Percentiles rank a stretch among this genome's conserved stretches.
Evolutionary conservation across 2,888 invertebrate genomes (phyloP).

Genomic region (Dryomyza anilis): DNA sequence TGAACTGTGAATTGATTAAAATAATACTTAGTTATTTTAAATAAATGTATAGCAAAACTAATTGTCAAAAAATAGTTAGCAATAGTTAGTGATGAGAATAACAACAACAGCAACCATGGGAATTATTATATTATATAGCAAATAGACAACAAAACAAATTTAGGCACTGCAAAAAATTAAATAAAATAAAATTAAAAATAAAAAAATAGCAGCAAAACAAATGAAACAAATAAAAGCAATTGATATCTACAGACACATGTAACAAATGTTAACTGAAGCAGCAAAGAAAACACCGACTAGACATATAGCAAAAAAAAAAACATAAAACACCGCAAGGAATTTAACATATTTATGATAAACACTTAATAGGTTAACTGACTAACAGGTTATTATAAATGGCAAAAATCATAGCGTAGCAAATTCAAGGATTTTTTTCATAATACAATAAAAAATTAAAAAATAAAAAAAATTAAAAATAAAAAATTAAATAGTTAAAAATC

Average conservation of each 20-base stretch:
- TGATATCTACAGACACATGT: background rate
- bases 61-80: background rate
- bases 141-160: constrained; percentile 8
- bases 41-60: background rate
- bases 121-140: background rate
- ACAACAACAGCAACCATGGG: background rate
- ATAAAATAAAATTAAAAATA: background rate
- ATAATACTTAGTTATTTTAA: background rate
- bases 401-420: too few relatives aligned
- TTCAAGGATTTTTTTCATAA: background rate
- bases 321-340: constrained; percentile 7
- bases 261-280: background rate
- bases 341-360: too few relatives aligned
- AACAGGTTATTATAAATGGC: too few relatives aligned
- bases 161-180: constrained; percentile 30
- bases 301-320: constrained; percentile 2
- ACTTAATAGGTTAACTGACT: too few relatives aligned
- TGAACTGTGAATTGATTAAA: too few relatives aligned
- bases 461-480: constrained; percentile 1
- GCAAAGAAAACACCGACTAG: constrained; percentile 7
- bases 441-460: background rate
- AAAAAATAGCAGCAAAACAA: background rate
- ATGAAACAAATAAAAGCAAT: background rate
- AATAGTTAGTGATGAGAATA: constrained; percentile 15
- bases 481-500: too few relatives aligned